These are phyloP conservation scores for Epistrophe grossulariae DNA, from an alignment of 2,888 invertebrate genomes.

Conservation along the genomic window DNA sequence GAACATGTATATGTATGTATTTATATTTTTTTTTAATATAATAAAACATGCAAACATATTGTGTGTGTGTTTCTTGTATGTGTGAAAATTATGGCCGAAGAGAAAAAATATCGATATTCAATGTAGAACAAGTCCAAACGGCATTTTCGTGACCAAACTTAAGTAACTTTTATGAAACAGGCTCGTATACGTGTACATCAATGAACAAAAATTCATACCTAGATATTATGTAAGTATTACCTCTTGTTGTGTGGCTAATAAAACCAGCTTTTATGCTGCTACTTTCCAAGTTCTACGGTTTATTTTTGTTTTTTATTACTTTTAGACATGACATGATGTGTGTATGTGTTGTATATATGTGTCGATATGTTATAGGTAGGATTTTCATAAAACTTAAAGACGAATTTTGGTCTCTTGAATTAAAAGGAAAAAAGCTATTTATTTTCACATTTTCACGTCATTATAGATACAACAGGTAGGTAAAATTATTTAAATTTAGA, in stretches of 20 bases:
- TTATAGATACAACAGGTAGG: no score
- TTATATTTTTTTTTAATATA: not conserved
- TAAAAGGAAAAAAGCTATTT: no score
- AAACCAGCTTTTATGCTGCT: constrained; percentile 25
- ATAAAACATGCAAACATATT: constrained; percentile 34
- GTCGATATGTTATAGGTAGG: no score
- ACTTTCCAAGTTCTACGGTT: constrained; percentile 3
- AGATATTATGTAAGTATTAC: not conserved
- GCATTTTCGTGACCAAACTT: constrained; percentile 39
- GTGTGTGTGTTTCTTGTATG: not conserved
- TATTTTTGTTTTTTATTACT: constrained; percentile 37
- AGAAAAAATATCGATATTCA: not conserved
- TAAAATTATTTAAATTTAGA: no score
- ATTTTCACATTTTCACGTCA: no score
- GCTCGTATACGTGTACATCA: not conserved
- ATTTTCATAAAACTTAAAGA: no score
- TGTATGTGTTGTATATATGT: no score
- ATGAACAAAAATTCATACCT: no score
- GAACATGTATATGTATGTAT: not conserved
- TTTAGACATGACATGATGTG: constrained; percentile 4
- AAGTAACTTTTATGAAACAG: constrained; percentile 32
- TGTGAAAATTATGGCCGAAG: not conserved
- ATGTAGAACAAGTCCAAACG: constrained; percentile 3
- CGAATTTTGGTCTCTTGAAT: no score
- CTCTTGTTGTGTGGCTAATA: constrained; percentile 16